A percentile compares a stretch with the other conserved stretches of the same genome.
phyloP scores from a whole-genome alignment of 2,888 invertebrate genomes.

The Poecilus cupreus region DNA sequence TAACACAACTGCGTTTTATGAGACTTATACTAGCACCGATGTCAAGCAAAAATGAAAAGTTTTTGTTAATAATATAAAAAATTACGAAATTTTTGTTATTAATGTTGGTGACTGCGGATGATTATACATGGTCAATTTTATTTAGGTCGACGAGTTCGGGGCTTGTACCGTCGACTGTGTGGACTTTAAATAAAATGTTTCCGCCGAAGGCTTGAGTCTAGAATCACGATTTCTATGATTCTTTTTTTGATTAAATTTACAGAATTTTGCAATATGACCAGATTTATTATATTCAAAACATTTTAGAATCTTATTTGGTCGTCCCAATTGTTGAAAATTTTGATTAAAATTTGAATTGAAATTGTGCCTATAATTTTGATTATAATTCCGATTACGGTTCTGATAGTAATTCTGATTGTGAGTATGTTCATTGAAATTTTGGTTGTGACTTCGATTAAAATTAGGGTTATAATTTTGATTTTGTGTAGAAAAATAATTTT shows the following conservation, averaged over 20 bases:
- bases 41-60: no score
- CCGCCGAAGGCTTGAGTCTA: background rate
- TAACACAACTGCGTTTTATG: no score
- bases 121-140: no score
- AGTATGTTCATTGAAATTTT: background rate
- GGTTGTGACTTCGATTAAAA: background rate
- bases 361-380: background rate
- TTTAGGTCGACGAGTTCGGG: no score
- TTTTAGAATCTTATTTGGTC: background rate
- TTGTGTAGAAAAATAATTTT: no score
- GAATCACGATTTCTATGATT: background rate
- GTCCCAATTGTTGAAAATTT: background rate
- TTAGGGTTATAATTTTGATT: background rate
- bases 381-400: background rate
- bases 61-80: no score
- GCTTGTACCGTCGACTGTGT: no score
- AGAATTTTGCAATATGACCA: background rate
- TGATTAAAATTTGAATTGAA: background rate
- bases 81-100: no score
- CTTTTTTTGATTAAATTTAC: background rate
- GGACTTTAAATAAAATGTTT: no score
- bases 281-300: background rate
- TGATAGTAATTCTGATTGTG: background rate
- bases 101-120: no score
- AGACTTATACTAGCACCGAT: no score